Base-by-base conservation (phyloP, 1,140 invertebrate genomes). In the Contarinia nasturtii region DNA sequence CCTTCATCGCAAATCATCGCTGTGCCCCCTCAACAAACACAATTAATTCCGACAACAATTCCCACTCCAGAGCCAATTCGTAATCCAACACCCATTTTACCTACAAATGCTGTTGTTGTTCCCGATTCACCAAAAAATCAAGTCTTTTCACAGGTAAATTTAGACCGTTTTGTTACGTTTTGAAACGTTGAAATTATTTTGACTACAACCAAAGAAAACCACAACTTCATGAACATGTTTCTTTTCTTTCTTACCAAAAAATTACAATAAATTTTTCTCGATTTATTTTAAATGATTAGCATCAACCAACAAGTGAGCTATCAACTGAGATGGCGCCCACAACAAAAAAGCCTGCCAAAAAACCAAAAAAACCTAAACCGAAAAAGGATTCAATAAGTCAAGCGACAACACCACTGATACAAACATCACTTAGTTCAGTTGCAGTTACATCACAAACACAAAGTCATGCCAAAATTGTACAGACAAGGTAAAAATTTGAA, bases 361-460 rank as follows among this genome's bases (percentile, higher is more conserved):
- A 49, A 45, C 43, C 48, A 11, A 49, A 49, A 45, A 45, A 45
- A 40, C 34, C 48, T 2, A 50, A 19, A 27, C 27, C 33, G 14
- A 44, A 48, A 34, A 41, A 48, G 21, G 34, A 20, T 18, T n/a
- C 27, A 45, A n/a, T 17, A 20, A 40, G 7, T 40, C 41, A 43
- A 43, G 4, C 41, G 7, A 11, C 41, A 21, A 44, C 57, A 62
- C 40, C 58, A 59, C 44, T 56, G 54, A 33, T 56, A 55, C 33
- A 57, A 59, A 38, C 57, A 58, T 45, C 57, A 60, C 48, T n/a
- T n/a, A n/a, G 53, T 57, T 36, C 52, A 56, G 5, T 55, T 56
- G 40, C 56, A 55, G 34, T 58, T 60, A 41, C 27, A 27, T 27
- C 27, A 27, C 58, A 59, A 45, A 33, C 55, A 38, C 56, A 57